These are phyloP conservation scores for Ecdyonurus torrentis DNA, from an alignment of 2,888 invertebrate species.

Conservation along the genomic window DNA sequence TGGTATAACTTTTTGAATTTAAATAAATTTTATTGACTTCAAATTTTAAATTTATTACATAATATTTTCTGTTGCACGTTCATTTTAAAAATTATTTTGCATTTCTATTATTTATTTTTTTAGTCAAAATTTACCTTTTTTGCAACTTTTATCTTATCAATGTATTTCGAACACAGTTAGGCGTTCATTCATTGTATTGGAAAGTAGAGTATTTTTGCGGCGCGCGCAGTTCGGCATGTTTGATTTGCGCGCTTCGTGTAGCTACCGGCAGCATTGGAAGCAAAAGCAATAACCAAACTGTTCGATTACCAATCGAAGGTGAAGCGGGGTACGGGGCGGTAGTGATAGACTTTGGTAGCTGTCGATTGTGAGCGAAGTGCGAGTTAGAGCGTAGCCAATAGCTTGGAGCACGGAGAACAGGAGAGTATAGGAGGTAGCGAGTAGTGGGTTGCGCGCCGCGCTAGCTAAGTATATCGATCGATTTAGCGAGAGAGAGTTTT, in stretches of 20 bases:
- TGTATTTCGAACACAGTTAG: neutral
- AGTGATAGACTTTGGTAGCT: conserved; percentile 4
- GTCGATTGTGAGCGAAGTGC: conserved; percentile 9
- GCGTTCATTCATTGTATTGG: neutral
- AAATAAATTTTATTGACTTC: no score
- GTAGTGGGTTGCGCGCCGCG: neutral
- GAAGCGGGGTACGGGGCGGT: neutral
- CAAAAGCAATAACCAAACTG: neutral
- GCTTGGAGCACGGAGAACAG: neutral
- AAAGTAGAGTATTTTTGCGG: neutral
- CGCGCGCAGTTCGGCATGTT: neutral
- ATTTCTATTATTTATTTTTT: no score
- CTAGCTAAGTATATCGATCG: neutral
- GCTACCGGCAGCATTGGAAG: neutral
- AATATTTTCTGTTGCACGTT: no score
- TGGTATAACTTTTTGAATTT: no score
- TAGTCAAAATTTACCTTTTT: no score
- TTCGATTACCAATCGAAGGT: neutral
- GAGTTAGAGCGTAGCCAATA: conserved; percentile 9
- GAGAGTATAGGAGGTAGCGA: neutral
- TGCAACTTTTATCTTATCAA: neutral
- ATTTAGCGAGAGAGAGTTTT: neutral
- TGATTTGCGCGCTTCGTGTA: neutral
- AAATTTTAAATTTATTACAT: no score
- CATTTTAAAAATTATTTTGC: no score